These are phyloP conservation scores for Calyptommatus sinebrachiatus DNA, from an alignment of 2,113 vertebrate species.

Conservation along the genomic window DNA sequence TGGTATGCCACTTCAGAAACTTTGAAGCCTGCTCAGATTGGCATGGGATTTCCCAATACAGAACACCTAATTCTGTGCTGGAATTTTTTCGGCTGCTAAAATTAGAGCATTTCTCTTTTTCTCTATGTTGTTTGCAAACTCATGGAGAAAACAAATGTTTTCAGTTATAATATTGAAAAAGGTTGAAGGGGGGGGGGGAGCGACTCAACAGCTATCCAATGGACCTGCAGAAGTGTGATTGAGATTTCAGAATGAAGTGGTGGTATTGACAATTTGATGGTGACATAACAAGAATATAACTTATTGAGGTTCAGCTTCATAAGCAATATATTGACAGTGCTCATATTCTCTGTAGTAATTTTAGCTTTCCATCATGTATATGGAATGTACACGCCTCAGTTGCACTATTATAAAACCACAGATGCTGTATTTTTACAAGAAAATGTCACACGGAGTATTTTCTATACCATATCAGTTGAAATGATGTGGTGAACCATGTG, in stretches of 20 bases:
- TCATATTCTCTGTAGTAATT: slow-evolving; percentile 43
- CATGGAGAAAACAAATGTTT: neutral
- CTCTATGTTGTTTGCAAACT: neutral
- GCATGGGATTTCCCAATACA: neutral
- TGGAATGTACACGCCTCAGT: slow-evolving; percentile 17
- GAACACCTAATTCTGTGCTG: no score
- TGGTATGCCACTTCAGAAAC: no score
- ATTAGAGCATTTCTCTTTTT: neutral
- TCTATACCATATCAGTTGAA: slow-evolving; percentile 27
- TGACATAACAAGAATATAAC: neutral
- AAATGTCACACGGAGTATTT: slow-evolving; percentile 19
- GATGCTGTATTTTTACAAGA: slow-evolving; percentile 38
- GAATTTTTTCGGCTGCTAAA: neutral
- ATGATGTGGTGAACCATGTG: slow-evolving; percentile 26
- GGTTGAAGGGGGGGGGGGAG: no score
- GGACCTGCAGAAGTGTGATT: slow-evolving; percentile 4
- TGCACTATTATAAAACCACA: slow-evolving; percentile 28
- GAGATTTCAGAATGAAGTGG: neutral
- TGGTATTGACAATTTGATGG: neutral
- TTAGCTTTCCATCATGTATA: neutral
- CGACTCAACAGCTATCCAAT: slow-evolving; percentile 13
- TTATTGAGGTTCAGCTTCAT: slow-evolving; percentile 43
- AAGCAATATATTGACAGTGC: slow-evolving; percentile 35
- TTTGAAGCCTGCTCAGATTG: neutral
- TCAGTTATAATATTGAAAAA: slow-evolving; percentile 1